Percentiles rank a stretch among this genome's conserved stretches.
phyloP scores from a whole-genome alignment of 2,888 invertebrate genomes.

The Aphidius colemani region DNA sequence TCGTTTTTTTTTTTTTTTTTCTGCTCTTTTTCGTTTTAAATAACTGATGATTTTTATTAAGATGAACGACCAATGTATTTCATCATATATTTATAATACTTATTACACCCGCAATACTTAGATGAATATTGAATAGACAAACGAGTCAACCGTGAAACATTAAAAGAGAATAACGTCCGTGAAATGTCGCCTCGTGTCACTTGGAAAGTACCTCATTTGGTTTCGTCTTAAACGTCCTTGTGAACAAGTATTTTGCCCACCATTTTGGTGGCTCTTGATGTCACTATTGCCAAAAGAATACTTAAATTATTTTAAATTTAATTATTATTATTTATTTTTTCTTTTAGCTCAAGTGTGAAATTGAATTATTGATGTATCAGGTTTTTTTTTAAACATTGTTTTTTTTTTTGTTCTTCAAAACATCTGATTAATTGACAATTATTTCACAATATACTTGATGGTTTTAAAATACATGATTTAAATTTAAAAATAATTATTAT shows the following conservation, averaged over 20 bases:
- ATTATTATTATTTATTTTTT: too few species aligned
- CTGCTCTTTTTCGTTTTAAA: not conserved
- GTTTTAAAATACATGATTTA: too few species aligned
- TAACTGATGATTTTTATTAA: not conserved
- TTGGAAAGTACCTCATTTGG: constrained; percentile 30
- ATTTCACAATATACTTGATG: too few species aligned
- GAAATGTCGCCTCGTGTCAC: constrained; percentile 4
- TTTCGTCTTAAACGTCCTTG: constrained; percentile 26
- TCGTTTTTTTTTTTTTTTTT: not conserved
- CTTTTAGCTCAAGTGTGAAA: too few species aligned
- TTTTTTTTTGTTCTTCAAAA: too few species aligned
- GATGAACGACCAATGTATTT: not conserved
- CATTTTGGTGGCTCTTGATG: too few species aligned
- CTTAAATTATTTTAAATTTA: not conserved
- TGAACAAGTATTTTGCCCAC: not conserved
- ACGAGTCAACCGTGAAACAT: constrained; percentile 6
- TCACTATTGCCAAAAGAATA: not conserved
- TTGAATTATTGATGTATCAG: too few species aligned
- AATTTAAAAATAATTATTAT: too few species aligned
- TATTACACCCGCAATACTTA: not conserved
- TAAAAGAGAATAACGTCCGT: not conserved
- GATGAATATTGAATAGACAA: not conserved
- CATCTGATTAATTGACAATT: too few species aligned
- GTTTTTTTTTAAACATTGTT: too few species aligned
- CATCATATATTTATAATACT: not conserved